These are phyloP conservation scores for Chelonia mydas DNA, from an alignment of 2,797 vertebrate genomes.

Conservation along the genomic window DNA sequence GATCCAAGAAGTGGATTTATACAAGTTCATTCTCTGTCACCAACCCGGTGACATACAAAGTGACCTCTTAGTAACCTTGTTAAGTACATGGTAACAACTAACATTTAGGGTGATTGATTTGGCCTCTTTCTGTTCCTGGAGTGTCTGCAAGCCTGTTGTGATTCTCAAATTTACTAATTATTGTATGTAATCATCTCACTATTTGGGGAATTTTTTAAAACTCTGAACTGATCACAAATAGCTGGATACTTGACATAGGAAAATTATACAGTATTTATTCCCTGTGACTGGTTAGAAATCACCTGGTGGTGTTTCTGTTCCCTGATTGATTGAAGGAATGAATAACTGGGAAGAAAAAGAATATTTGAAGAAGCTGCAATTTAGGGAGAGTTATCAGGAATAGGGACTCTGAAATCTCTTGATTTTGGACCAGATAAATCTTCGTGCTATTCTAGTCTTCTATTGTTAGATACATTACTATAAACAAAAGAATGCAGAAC, in stretches of 20 bases:
- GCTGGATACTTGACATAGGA: neutral
- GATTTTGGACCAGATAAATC: neutral
- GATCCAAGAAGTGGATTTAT: constrained; percentile 34
- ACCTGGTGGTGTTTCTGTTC: fast-evolving
- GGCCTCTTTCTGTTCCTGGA: neutral
- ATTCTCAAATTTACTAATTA: neutral
- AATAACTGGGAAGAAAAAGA: neutral
- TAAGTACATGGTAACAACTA: neutral
- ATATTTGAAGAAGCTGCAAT: neutral
- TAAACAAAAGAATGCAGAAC: neutral
- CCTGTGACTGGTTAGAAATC: constrained; percentile 2
- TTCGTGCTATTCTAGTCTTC: neutral
- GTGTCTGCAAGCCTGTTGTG: neutral
- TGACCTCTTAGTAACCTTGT: neutral
- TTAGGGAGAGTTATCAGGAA: neutral
- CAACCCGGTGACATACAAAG: neutral
- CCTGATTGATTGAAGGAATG: neutral
- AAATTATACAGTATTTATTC: neutral
- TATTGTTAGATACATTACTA: neutral
- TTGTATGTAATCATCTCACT: neutral
- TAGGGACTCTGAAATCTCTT: neutral
- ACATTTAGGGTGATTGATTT: neutral
- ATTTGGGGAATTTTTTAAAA: neutral
- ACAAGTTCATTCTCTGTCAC: neutral
- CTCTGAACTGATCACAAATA: neutral